phyloP scores from a whole-genome alignment of 2,888 invertebrate species.

The Salticus scenicus region DNA sequence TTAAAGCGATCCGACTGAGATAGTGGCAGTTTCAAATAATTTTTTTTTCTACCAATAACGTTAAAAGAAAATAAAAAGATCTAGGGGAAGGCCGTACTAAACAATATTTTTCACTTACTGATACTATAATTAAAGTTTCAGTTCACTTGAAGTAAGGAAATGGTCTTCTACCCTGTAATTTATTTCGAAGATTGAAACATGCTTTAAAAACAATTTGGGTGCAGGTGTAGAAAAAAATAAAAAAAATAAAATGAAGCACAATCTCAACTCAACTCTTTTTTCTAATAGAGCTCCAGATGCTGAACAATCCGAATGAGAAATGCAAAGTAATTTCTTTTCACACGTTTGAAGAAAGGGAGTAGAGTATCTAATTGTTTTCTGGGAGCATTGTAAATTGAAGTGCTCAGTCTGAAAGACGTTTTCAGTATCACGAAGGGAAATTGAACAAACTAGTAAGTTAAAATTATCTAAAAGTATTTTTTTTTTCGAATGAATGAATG shows the following conservation, averaged over 20 bases:
- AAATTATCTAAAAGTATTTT: slow-evolving; percentile 3
- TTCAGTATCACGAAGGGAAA: neutral
- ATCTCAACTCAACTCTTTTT: neutral
- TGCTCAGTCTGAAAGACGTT: neutral
- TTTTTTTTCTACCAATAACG: neutral
- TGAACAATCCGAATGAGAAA: neutral
- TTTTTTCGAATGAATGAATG: neutral
- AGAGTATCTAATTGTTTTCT: slow-evolving; percentile 8
- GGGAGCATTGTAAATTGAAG: neutral
- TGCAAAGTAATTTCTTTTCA: slow-evolving; percentile 6
- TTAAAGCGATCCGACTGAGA: neutral
- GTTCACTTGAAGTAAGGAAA: neutral
- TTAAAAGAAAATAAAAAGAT: neutral
- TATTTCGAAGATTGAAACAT: slow-evolving; percentile 1
- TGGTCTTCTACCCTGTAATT: neutral
- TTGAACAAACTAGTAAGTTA: neutral
- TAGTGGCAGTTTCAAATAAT: neutral
- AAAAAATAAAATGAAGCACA: too few relatives aligned
- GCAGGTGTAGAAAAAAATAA: neutral
- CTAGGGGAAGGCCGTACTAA: neutral
- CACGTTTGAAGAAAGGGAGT: neutral
- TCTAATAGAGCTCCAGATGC: neutral
- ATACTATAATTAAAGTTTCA: slow-evolving; percentile 17
- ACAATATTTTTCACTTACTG: slow-evolving; percentile 10
- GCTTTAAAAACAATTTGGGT: neutral